These are phyloP conservation scores for Noctua janthina DNA, from an alignment of 2,888 invertebrate species.

Conservation along the genomic window DNA sequence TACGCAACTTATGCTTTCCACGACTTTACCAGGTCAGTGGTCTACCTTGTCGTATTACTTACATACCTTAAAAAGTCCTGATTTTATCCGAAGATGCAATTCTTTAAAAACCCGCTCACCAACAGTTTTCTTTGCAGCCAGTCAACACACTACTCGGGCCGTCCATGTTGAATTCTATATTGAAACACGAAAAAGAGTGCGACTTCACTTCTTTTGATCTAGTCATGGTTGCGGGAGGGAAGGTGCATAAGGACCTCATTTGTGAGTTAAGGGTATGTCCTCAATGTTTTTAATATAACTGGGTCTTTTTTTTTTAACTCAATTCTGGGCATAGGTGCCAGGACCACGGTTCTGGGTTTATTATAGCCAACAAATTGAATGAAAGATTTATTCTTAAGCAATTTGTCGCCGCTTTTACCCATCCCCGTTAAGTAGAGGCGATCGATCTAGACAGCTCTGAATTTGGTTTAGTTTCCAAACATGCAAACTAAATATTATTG, in stretches of 20 bases:
- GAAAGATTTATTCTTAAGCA: not conserved
- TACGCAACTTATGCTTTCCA: not conserved
- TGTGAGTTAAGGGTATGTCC: constrained; percentile 72
- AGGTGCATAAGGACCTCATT: constrained; percentile 71
- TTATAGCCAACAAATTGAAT: not conserved
- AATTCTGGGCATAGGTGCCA: not conserved
- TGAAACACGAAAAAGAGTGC: constrained; percentile 75
- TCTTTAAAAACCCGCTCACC: not conserved
- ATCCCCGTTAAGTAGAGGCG: not conserved
- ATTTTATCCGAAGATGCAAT: not conserved
- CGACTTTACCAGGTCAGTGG: not conserved
- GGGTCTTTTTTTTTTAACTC: not conserved
- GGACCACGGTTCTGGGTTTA: not conserved
- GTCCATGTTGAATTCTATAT: constrained; percentile 65
- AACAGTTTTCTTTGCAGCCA: constrained; percentile 74
- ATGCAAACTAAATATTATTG: not conserved
- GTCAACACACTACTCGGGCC: constrained; percentile 68
- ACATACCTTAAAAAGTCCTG: not conserved
- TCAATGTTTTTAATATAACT: not conserved
- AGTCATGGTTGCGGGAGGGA: constrained; percentile 76
- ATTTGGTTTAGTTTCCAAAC: not conserved
- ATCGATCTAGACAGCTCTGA: not conserved
- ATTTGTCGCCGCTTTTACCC: not conserved
- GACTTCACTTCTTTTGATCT: constrained; percentile 77
- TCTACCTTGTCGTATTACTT: not conserved